These are phyloP conservation scores for Caenorhabditis doughertyi DNA, from an alignment of 2,888 invertebrate genomes.

Conservation along the genomic window DNA sequence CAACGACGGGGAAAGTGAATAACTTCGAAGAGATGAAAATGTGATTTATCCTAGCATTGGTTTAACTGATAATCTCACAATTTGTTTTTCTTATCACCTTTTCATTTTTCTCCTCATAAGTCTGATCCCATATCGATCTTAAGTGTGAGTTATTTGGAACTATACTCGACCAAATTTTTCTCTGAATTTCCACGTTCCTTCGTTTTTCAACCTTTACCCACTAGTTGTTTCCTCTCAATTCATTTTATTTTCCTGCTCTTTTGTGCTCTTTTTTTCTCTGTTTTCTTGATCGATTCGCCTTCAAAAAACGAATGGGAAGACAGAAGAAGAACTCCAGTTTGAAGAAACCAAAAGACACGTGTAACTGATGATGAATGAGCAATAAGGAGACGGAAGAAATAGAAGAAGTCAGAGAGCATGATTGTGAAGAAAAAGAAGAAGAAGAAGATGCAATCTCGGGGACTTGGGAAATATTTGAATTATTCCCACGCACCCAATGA, in stretches of 20 bases:
- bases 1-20: no score
- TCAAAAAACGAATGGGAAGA: not conserved
- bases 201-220: not conserved
- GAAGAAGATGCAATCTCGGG: not conserved
- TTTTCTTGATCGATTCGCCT: slow-evolving; percentile 3
- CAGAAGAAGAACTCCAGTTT: not conserved
- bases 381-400: slow-evolving; percentile 15
- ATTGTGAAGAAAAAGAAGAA: not conserved
- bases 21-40: no score
- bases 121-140: no score
- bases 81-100: no score
- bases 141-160: no score
- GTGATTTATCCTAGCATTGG: no score
- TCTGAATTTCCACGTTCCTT: not conserved
- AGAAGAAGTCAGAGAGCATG: not conserved
- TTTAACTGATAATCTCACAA: no score
- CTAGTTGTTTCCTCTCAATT: not conserved
- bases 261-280: not conserved
- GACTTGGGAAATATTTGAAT: not conserved
- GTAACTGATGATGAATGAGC: slow-evolving; percentile 49
- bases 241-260: slow-evolving; percentile 2
- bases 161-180: no score
- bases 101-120: no score
- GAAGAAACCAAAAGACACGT: slow-evolving; percentile 15
- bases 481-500: slow-evolving; percentile 26